Evolutionary conservation across 2,113 vertebrate genomes (phyloP).

Genomic region (Odocoileus virginianus): DNA sequence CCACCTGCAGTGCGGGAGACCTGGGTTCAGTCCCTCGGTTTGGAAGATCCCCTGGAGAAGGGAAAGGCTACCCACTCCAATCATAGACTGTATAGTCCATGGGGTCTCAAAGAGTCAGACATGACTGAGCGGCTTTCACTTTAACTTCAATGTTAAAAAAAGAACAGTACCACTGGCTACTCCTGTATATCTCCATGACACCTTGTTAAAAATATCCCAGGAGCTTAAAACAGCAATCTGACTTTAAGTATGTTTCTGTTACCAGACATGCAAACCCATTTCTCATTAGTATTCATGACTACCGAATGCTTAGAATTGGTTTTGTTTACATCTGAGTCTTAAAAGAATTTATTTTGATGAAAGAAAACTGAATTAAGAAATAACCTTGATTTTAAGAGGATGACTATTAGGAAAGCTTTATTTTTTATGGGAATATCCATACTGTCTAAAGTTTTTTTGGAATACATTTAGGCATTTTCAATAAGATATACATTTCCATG

Average conservation of each 20-base stretch:
- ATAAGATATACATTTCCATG: not conserved
- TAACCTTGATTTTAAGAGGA: not conserved
- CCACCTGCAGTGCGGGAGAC: rapidly evolving
- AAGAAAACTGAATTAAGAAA: slow-evolving; percentile 11
- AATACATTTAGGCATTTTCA: not conserved
- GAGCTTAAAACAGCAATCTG: slow-evolving; percentile 23
- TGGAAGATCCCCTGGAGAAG: not conserved
- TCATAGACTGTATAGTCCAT: not conserved
- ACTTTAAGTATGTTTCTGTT: slow-evolving; percentile 18
- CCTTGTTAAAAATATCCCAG: not conserved
- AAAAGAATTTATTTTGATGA: slow-evolving; percentile 35
- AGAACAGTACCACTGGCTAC: not conserved
- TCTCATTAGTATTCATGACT: slow-evolving; percentile 12
- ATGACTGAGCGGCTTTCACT: not conserved
- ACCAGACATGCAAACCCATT: slow-evolving; percentile 30
- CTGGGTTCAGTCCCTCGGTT: not conserved
- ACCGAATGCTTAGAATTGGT: slow-evolving; percentile 4
- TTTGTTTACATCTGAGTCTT: slow-evolving; percentile 27
- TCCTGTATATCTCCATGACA: not conserved
- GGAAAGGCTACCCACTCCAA: not conserved
- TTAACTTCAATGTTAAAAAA: not conserved
- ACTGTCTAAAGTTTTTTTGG: not conserved
- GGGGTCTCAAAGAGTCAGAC: not conserved
- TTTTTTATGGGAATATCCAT: not conserved
- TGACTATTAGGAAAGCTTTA: not conserved